Conservation (phyloP, 2,797 vertebrate genomes). For the Kryptolebias ocellatus region DNA sequence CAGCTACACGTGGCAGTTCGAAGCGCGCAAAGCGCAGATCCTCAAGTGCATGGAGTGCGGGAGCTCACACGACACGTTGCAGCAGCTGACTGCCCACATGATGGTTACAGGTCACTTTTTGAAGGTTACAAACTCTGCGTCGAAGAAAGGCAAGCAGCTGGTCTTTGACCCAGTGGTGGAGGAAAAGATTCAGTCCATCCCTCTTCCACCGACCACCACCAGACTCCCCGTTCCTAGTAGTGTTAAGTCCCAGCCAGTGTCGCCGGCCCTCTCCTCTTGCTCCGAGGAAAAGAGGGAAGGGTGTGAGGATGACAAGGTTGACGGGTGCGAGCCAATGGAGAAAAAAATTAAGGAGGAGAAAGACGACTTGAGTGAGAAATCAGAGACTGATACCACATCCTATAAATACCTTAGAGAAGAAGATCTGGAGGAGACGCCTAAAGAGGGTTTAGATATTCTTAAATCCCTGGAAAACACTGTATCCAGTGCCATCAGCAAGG, state of each 20-base stretch:
- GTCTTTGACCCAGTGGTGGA: constrained; percentile 95
- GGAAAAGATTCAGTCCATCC: constrained; percentile 98
- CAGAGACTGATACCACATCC: constrained; percentile 76
- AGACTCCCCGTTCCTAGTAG: constrained; percentile 87
- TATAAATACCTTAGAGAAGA: constrained; percentile 98
- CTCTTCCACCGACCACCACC: constrained; percentile 94
- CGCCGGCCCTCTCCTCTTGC: constrained; percentile 83
- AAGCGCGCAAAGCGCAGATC: constrained; percentile 98
- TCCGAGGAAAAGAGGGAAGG: constrained; percentile 90
- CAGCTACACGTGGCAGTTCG: constrained; percentile 99
- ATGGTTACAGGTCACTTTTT: constrained; percentile 99
- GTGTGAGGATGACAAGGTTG: constrained; percentile 82
- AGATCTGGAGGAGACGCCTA: constrained; percentile 94
- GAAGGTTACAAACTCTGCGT: constrained; percentile 98
- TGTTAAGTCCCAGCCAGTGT: constrained; percentile 92
- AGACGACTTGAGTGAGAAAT: constrained; percentile 85
- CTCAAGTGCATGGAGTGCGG: constrained; percentile 99
- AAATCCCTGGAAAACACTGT: constrained; percentile 99
- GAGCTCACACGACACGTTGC: constrained; percentile 97
- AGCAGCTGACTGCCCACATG: constrained; percentile 99
- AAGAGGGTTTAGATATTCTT: constrained; percentile 94
- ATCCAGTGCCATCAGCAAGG: constrained; percentile 98
- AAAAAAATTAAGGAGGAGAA: constrained; percentile 95
- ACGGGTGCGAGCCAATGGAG: constrained; percentile 78
- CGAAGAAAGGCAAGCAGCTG: constrained; percentile 98